Evolutionary conservation across 2,888 invertebrate species (phyloP).

Genomic region (Agrilus biguttatus): DNA sequence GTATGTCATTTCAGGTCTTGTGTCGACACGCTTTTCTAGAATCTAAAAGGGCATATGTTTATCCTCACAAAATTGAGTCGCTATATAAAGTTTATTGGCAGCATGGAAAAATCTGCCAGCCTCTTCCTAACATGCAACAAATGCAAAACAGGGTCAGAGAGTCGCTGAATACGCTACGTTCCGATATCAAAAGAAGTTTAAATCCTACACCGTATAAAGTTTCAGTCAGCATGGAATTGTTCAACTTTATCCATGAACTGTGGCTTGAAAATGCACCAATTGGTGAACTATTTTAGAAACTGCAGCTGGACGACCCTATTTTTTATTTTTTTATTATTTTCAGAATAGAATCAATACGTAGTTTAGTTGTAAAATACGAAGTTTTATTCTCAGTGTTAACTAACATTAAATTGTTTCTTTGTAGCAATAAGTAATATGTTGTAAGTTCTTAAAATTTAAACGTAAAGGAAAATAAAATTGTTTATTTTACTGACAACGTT

Average conservation of each 20-base stretch:
- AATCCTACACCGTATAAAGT: conserved; percentile 99
- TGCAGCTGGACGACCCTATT: no score
- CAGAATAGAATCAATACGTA: no score
- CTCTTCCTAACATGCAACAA: conserved; percentile 56
- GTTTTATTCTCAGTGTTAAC: no score
- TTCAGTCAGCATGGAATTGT: conserved; percentile 83
- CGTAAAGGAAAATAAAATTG: no score
- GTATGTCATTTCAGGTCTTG: conserved; percentile 34
- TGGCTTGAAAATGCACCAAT: conserved; percentile 98
- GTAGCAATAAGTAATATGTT: no score
- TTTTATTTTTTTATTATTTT: no score
- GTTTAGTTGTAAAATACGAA: no score
- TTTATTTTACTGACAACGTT: no score
- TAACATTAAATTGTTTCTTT: no score
- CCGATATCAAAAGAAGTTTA: conserved; percentile 86
- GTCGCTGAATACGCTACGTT: conserved; percentile 68
- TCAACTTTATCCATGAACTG: conserved; percentile 86
- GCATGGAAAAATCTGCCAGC: conserved; percentile 55
- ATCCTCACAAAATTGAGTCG: conserved; percentile 73
- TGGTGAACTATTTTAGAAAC: conserved; percentile 67
- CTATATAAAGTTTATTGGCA: conserved; percentile 78
- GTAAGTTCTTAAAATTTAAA: no score
- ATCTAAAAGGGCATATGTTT: conserved; percentile 88
- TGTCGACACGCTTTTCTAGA: conserved; percentile 96
- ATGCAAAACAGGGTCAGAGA: conserved; percentile 63